Evolutionary conservation across 1,140 invertebrate genomes (phyloP), one percentile per base, ranked within the genome.

Genomic region (Lasaia peninsularis): DNA sequence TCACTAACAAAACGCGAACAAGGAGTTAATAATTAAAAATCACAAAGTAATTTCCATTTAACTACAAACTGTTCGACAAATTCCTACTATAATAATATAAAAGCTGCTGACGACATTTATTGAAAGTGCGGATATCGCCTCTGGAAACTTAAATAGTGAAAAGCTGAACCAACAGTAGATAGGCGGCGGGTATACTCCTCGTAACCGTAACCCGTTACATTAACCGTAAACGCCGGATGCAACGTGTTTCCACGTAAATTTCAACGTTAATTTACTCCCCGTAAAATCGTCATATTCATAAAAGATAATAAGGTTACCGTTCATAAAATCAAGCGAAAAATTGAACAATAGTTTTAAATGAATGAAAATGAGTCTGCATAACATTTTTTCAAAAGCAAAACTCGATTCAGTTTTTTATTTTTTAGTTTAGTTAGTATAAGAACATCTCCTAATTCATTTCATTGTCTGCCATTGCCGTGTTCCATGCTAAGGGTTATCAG

Each of bases 61-160:
- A 34, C 9, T 9, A 14, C 10, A 10, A 18, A 18, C 7, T 34
- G 4, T 9, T 16, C 16, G 10, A 44, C 37, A 20, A 5, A 44
- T 44, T 44, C 16, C 18, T 16, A 37, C 12, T 12, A 37, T 37
- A 14, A 44, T 20, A 18, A 18, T 18, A 44, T 18, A 44, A 20
- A 28, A 3, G 24, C 24, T 28, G 37, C 37, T 44, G 37, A 20
- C 37, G 37, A 44, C 37, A 44, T 14, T 44, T 44, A 44, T 44
- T 44, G 37, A 16, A 18, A 44, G 18, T 20, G 37, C 37, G 14
- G 12, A 44, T 44, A 44, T 44, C 37, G 37, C 37, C 37, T 37
- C 37, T 44, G 37, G 34, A 14, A 44, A 44, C 37, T 44, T 44
- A 44, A 44, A 44, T 44, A 44, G 37, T 44, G 37, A 8, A 44